Conservation (phyloP, 2,113 vertebrate genomes). For the Tapirus terrestris region DNA sequence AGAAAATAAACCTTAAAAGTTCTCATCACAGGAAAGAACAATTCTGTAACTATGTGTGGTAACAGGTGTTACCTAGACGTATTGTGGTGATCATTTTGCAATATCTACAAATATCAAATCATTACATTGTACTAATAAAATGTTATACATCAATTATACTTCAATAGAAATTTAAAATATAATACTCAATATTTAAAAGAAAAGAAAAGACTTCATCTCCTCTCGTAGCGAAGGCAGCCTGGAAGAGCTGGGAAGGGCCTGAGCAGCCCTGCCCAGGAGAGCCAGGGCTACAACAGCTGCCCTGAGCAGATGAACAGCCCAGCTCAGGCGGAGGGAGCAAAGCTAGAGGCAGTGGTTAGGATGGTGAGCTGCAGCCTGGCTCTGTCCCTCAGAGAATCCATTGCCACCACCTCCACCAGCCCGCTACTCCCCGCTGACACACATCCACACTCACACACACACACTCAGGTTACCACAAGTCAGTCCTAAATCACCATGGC, state of each 20-base stretch:
- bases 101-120: not conserved
- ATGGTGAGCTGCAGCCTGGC: not conserved
- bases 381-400: not conserved
- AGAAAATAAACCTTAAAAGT: not conserved
- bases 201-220: not conserved
- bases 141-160: not conserved
- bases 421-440: not conserved
- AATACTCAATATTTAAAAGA: not conserved
- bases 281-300: not conserved
- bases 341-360: not conserved
- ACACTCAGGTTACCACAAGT: not conserved
- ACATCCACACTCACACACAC: not conserved
- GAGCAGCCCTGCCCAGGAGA: not conserved
- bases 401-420: not conserved
- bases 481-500: not conserved
- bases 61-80: not conserved
- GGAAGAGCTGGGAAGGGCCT: not conserved
- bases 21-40: not conserved
- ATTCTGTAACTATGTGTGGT: not conserved
- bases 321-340: not conserved
- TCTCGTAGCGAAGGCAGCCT: not conserved
- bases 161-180: not conserved
- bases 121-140: not conserved
- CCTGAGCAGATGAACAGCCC: not conserved
- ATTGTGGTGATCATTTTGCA: not conserved